phyloP scores from a whole-genome alignment of 2,797 vertebrate genomes.

The Odontamblyopus lacepedii region DNA sequence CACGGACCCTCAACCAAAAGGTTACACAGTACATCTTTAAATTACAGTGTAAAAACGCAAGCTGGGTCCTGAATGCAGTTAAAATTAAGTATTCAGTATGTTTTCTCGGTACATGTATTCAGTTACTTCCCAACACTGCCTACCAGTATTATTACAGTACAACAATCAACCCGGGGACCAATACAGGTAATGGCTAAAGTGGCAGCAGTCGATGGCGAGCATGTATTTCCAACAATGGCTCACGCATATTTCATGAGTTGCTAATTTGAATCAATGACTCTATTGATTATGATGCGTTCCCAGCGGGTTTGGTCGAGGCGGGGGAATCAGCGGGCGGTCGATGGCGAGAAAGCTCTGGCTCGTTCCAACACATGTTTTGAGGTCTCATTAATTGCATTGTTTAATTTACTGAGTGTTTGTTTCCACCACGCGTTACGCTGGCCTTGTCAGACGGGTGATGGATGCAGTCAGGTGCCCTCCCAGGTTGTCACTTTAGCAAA shows the following conservation, averaged over 20 bases:
- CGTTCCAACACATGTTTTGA: conserved; percentile 12
- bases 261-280: conserved; percentile 30
- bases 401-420: conserved; percentile 21
- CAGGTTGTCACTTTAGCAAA: conserved; percentile 15
- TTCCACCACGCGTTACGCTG: conserved; percentile 20
- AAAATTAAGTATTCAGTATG: too few relatives aligned
- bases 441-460: conserved; percentile 21
- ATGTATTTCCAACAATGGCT: conserved; percentile 4
- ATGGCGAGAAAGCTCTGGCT: neutral
- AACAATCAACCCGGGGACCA: conserved; percentile 13
- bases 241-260: conserved; percentile 13
- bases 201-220: conserved; percentile 8
- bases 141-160: neutral
- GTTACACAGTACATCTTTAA: too few relatives aligned
- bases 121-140: too few relatives aligned
- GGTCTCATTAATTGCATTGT: conserved; percentile 7
- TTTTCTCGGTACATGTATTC: too few relatives aligned
- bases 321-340: neutral
- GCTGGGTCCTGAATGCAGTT: too few relatives aligned
- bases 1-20: too few relatives aligned
- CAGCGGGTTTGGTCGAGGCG: neutral
- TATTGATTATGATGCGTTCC: conserved; percentile 10
- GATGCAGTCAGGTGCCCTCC: conserved; percentile 1
- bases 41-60: too few relatives aligned
- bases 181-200: conserved; percentile 11